Percentiles rank a stretch among this genome's conserved stretches.
These are phyloP conservation scores for Hypothenemus hampei DNA, from an alignment of 1,140 invertebrate species.

Conservation along the genomic window DNA sequence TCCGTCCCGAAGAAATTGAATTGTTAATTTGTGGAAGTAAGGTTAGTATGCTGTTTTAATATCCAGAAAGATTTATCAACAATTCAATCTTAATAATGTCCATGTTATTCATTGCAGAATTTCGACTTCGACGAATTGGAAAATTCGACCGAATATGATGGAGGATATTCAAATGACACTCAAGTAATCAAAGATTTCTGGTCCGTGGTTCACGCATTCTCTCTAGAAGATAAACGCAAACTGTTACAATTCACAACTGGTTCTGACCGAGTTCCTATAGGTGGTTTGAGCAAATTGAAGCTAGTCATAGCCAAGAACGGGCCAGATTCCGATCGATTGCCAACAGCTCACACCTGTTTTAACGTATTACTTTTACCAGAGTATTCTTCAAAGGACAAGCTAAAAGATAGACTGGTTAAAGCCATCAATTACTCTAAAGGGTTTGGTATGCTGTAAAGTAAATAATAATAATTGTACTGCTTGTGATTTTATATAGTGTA, in stretches of 20 bases:
- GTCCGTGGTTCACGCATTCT: conserved; percentile 86
- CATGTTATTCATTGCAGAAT: conserved; percentile 28
- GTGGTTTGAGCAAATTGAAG: conserved; percentile 84
- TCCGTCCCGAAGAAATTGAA: conserved; percentile 91
- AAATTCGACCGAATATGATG: conserved; percentile 88
- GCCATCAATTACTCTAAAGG: conserved; percentile 87
- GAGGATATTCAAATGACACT: conserved; percentile 79
- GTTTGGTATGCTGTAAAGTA: conserved; percentile 73
- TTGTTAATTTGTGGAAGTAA: conserved; percentile 79
- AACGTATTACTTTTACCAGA: conserved; percentile 91
- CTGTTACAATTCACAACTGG: conserved; percentile 92
- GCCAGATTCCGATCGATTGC: conserved; percentile 72
- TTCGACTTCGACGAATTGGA: conserved; percentile 61
- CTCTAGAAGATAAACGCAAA: conserved; percentile 80
- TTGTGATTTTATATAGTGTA: conserved; percentile 25
- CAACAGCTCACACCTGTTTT: conserved; percentile 92
- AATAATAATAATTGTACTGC: conserved; percentile 10
- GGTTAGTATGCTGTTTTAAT: conserved; percentile 60
- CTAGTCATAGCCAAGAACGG: conserved; percentile 76
- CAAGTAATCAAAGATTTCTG: conserved; percentile 88
- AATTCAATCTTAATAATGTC: neutral
- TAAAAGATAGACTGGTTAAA: conserved; percentile 81
- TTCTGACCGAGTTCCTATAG: conserved; percentile 89
- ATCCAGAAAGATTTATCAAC: neutral
- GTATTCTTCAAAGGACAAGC: conserved; percentile 76